phyloP scores from a whole-genome alignment of 2,888 invertebrate species.

The Brachylomia viminalis region DNA sequence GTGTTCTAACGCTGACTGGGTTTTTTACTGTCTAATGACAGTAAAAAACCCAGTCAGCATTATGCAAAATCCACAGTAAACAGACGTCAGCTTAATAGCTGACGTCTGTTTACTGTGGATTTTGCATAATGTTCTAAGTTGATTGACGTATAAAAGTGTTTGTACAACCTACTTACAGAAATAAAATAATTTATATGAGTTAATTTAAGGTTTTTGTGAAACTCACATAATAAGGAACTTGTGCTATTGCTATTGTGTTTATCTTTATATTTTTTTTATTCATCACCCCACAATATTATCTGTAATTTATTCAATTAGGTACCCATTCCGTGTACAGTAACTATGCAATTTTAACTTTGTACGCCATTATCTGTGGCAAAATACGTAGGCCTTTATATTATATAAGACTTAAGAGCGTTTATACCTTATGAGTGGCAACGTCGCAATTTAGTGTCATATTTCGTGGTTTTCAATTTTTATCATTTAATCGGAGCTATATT shows the following conservation, averaged over 20 bases:
- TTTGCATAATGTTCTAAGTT: neutral
- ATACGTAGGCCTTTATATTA: neutral
- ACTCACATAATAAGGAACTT: neutral
- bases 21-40: neutral
- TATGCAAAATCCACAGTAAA: too few species aligned
- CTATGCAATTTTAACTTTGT: neutral
- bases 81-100: too few species aligned
- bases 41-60: too few species aligned
- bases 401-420: too few species aligned
- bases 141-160: too few species aligned
- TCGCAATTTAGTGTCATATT: too few species aligned
- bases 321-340: neutral
- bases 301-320: neutral
- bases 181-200: too few species aligned
- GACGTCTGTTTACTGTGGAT: neutral
- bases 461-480: too few species aligned
- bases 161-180: too few species aligned
- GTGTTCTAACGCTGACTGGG: neutral
- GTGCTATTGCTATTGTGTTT: neutral
- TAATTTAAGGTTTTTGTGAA: neutral
- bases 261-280: neutral
- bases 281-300: neutral
- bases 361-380: neutral
- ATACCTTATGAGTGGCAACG: too few species aligned
- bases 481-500: too few species aligned